Evolutionary conservation across 2,797 vertebrate genomes (phyloP), one percentile per base, ranked within the genome.

Genomic region (Microhierax caerulescens): DNA sequence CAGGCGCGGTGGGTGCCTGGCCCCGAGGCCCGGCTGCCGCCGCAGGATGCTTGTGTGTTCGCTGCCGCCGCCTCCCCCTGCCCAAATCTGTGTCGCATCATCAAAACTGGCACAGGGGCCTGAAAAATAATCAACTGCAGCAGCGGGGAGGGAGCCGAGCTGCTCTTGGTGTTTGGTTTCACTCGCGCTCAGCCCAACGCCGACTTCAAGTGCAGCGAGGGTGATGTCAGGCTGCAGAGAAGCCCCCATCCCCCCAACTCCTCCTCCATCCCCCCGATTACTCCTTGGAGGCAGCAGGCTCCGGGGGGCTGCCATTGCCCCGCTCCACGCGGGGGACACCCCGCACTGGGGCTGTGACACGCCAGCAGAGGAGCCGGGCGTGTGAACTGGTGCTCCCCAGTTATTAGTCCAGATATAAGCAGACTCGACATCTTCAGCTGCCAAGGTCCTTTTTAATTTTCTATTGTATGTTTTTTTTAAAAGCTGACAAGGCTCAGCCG

Each of bases 321-420:
- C 0, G 11, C 32, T 72, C 8, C 5, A 3, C 2, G 12, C 45
- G 2, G 4, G 22, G 60, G 39, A 48, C 28, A 18, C 50, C 74
- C 13, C 0, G 7, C 32, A 5, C 4, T 5, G 63, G 2, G 9
- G 36, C 0, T 8, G 32, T n/a, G 67, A 43, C 7, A 5, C 0
- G 5, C 20, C 12, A 2, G 25, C 4, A 2, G 45, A 68, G 39
- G 53, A 84, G 21, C 51, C 16, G 32, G 10, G 45, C 4, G 0
- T 1, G 30, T 3, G n/a, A 23, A 36, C 11, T 2, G n/a, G 32
- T 0, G 0, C 63, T 73, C 20, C 13, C 27, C 9, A 2, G 25
- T 9, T 37, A 20, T 13, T 28, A 41, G 8, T 9, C 24, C 47
- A 20, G 50, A 50, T 22, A 20, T 0, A 22, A 60, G 43, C 23